A percentile compares a stretch with the other conserved stretches of the same genome.
Conservation (phyloP, 1,140 invertebrate genomes). For the Scaptomyza hsui region DNA sequence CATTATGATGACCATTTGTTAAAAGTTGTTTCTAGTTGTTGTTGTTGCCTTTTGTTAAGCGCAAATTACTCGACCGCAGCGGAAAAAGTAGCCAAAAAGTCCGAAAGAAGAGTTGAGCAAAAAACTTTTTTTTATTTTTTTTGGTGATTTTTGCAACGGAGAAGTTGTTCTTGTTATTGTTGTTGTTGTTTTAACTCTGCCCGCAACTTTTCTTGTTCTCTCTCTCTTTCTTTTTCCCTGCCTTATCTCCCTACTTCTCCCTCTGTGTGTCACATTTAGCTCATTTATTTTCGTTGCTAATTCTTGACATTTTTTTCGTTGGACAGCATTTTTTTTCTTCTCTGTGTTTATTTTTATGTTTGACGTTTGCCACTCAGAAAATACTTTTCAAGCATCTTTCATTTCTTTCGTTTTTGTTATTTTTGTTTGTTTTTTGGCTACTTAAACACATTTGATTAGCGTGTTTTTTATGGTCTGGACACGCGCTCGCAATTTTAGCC, state of each 20-base stretch:
- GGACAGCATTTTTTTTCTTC: constrained; percentile 25
- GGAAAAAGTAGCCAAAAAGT: constrained; percentile 20
- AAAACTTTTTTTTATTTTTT: too few species aligned
- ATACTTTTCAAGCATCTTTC: constrained; percentile 30
- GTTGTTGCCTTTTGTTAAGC: constrained; percentile 41
- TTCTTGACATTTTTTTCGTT: constrained; percentile 68
- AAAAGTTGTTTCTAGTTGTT: constrained; percentile 21
- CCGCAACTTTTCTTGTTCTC: constrained; percentile 21
- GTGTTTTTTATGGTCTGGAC: constrained; percentile 54
- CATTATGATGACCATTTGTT: constrained; percentile 50
- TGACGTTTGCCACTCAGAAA: constrained; percentile 36
- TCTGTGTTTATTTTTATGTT: constrained; percentile 25
- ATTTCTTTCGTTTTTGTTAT: too few species aligned
- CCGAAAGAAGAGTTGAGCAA: constrained; percentile 22
- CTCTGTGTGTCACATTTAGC: constrained; percentile 24
- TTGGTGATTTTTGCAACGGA: constrained; percentile 16
- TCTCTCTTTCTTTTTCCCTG: background rate
- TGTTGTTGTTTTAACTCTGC: background rate
- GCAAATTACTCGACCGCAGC: constrained; percentile 49
- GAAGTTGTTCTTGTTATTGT: constrained; percentile 6
- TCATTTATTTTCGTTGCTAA: constrained; percentile 80
- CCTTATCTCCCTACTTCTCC: too few species aligned
- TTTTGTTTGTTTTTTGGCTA: too few species aligned
- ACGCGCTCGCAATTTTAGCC: constrained; percentile 38
- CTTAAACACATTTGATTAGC: constrained; percentile 34